Evolutionary conservation across 1,140 invertebrate genomes (phyloP).

Genomic region (Glossosoma conforme): DNA sequence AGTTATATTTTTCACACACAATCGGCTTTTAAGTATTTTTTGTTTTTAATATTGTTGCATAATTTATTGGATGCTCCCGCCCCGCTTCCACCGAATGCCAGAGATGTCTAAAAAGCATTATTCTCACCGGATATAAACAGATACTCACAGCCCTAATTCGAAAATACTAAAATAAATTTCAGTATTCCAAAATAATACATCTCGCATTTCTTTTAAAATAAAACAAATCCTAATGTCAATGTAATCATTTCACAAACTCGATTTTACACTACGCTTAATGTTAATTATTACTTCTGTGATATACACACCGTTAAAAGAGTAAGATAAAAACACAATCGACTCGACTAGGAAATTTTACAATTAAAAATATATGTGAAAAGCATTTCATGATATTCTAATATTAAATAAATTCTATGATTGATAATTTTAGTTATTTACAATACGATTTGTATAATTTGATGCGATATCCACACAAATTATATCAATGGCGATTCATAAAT

Average conservation of each 20-base stretch:
- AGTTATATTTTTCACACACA: too few species aligned
- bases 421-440: slow-evolving; percentile 4
- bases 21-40: too few species aligned
- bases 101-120: too few species aligned
- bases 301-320: slow-evolving; percentile 11
- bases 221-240: slow-evolving; percentile 7
- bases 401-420: slow-evolving; percentile 7
- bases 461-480: not conserved
- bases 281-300: slow-evolving; percentile 24
- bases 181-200: slow-evolving; percentile 15
- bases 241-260: slow-evolving; percentile 1
- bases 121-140: slow-evolving; percentile 17
- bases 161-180: slow-evolving; percentile 18
- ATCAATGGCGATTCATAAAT: slow-evolving; percentile 1
- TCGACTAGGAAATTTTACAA: slow-evolving; percentile 3
- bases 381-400: slow-evolving; percentile 6
- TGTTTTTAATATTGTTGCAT: too few species aligned
- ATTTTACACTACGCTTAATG: slow-evolving; percentile 14
- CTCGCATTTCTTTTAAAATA: slow-evolving; percentile 12
- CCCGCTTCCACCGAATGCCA: not conserved
- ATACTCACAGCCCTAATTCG: slow-evolving; percentile 25
- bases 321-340: slow-evolving; percentile 6
- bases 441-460: slow-evolving; percentile 3
- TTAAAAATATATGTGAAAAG: slow-evolving; percentile 12
- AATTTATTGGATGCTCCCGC: not conserved